These are phyloP conservation scores for Ammospiza nelsoni DNA, from an alignment of 2,113 vertebrate genomes.

Conservation along the genomic window DNA sequence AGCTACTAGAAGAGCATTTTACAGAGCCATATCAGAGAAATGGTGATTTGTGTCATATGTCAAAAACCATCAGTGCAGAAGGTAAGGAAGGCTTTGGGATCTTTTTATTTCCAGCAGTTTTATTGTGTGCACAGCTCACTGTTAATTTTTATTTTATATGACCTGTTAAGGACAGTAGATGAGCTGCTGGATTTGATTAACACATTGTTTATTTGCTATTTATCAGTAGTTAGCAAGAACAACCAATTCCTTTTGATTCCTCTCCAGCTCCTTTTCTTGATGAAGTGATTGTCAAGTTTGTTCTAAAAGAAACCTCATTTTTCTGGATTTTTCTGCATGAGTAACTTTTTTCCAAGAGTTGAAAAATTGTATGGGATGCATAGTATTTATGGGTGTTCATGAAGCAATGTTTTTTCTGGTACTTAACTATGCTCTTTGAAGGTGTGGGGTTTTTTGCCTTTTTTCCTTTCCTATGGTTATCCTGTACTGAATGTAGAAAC, in stretches of 20 bases:
- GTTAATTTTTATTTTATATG: not conserved
- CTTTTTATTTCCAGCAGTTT: not conserved
- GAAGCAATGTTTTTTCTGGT: not conserved
- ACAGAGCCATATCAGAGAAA: not conserved
- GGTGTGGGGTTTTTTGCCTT: rapidly evolving
- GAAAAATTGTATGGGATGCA: rapidly evolving
- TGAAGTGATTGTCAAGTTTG: not conserved
- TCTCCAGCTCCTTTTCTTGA: not conserved
- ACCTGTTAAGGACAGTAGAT: not conserved
- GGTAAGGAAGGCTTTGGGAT: not conserved
- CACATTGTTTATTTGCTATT: not conserved
- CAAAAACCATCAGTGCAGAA: not conserved
- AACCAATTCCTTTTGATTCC: not conserved
- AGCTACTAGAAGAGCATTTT: not conserved
- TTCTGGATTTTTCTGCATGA: not conserved
- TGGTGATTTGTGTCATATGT: not conserved
- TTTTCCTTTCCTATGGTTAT: not conserved
- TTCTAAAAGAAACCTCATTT: not conserved
- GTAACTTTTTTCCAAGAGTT: not conserved
- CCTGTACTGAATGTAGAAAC: not conserved
- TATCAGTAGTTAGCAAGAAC: not conserved
- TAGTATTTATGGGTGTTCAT: not conserved
- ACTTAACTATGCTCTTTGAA: not conserved
- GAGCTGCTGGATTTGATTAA: not conserved
- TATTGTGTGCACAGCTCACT: not conserved